phyloP scores from a whole-genome alignment of 2,888 invertebrate genomes.

The Eupithecia vulgata region DNA sequence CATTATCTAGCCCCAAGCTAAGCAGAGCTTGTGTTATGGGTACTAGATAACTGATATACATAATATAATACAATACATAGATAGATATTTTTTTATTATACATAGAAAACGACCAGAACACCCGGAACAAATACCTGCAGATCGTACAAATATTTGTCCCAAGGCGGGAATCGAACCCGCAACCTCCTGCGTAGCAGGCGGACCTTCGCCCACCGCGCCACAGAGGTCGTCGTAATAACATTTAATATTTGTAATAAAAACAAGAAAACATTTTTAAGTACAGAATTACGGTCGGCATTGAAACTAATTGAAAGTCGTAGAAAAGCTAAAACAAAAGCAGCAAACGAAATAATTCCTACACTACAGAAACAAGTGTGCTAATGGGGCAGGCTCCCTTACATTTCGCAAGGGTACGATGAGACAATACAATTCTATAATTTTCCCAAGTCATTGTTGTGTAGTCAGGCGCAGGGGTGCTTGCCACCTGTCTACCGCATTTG shows the following conservation, averaged over 20 bases:
- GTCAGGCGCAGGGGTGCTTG: constrained; percentile 65
- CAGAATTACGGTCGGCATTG: constrained; percentile 22
- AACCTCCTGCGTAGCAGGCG: too few relatives aligned
- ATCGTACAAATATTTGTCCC: too few relatives aligned
- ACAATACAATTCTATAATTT: constrained; percentile 63
- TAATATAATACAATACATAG: too few relatives aligned
- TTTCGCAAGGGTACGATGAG: constrained; percentile 35
- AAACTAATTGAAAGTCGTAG: constrained; percentile 27
- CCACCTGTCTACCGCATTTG: constrained; percentile 70
- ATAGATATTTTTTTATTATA: too few relatives aligned
- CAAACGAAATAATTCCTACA: constrained; percentile 34
- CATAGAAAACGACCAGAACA: too few relatives aligned
- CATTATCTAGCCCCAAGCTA: too few relatives aligned
- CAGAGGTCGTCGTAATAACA: too few relatives aligned
- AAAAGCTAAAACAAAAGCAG: constrained; percentile 30
- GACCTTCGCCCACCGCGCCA: too few relatives aligned
- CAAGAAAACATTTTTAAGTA: constrained; percentile 11
- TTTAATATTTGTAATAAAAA: constrained; percentile 9
- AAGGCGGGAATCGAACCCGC: too few relatives aligned
- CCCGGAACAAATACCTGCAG: too few relatives aligned
- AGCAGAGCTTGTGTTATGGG: too few relatives aligned
- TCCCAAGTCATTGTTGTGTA: constrained; percentile 64
- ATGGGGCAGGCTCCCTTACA: constrained; percentile 34
- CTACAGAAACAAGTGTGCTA: constrained; percentile 36
- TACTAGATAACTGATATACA: too few relatives aligned